These are phyloP conservation scores for Pimpla rufipes DNA, from an alignment of 2,888 invertebrate genomes.

Conservation along the genomic window DNA sequence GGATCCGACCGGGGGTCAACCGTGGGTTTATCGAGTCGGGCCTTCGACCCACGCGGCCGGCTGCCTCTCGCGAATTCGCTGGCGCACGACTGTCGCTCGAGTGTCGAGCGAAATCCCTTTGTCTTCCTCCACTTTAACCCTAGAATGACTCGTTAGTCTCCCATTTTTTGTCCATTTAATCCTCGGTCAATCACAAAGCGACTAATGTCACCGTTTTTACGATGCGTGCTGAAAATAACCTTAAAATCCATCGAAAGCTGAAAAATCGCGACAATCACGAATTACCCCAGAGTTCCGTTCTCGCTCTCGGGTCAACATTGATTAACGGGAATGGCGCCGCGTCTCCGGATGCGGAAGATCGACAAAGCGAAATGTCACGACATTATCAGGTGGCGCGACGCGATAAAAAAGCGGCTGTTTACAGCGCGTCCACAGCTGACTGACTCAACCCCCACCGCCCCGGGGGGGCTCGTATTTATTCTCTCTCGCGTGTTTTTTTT, in stretches of 20 bases:
- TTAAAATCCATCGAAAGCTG: too few relatives aligned
- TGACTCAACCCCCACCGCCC: slow-evolving; percentile 32
- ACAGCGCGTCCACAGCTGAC: slow-evolving; percentile 9
- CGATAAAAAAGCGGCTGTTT: slow-evolving; percentile 16
- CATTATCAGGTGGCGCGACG: slow-evolving; percentile 31
- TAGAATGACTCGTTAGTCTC: too few relatives aligned
- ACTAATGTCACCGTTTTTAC: too few relatives aligned
- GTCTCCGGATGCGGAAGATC: slow-evolving; percentile 21
- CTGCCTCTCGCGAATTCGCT: neutral
- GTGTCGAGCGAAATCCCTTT: neutral
- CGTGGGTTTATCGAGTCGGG: slow-evolving; percentile 51
- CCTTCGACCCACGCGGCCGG: neutral
- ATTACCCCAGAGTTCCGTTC: too few relatives aligned
- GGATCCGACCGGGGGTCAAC: slow-evolving; percentile 27
- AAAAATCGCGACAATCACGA: too few relatives aligned
- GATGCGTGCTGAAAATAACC: too few relatives aligned
- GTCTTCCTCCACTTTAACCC: too few relatives aligned
- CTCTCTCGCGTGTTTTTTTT: slow-evolving; percentile 10
- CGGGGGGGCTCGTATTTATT: slow-evolving; percentile 24
- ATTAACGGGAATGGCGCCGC: neutral
- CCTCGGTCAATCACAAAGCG: too few relatives aligned
- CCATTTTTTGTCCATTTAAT: too few relatives aligned
- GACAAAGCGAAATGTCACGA: slow-evolving; percentile 27
- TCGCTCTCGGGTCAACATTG: too few relatives aligned
- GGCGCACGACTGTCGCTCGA: neutral